A percentile compares a stretch with the other conserved stretches of the same genome.
Evolutionary conservation across 2,113 vertebrate species (phyloP).

Genomic region (Seriola rivoliana): DNA sequence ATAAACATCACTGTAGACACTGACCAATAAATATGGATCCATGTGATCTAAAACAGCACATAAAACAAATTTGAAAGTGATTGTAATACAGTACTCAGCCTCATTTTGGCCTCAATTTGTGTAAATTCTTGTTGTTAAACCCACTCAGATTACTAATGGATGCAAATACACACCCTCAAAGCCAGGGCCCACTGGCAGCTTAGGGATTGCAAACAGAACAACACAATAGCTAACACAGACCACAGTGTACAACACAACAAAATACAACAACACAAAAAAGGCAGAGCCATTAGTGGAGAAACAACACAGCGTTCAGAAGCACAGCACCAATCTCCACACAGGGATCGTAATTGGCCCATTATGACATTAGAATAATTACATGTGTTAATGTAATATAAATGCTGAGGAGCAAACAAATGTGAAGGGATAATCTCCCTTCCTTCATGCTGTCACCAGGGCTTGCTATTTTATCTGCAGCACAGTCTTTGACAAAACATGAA

Average conservation of each 20-base stretch:
- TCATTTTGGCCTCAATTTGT: constrained; percentile 54
- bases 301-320: constrained; percentile 65
- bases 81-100: constrained; percentile 43
- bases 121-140: constrained; percentile 61
- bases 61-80: constrained; percentile 46
- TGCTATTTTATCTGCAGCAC: constrained; percentile 69
- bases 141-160: constrained; percentile 72
- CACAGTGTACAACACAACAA: constrained; percentile 66
- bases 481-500: constrained; percentile 63
- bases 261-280: constrained; percentile 70
- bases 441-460: constrained; percentile 57
- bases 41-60: constrained; percentile 22
- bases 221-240: constrained; percentile 68
- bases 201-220: constrained; percentile 63
- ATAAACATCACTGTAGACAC: constrained; percentile 3
- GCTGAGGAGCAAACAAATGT: constrained; percentile 72
- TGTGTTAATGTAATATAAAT: constrained; percentile 76
- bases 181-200: constrained; percentile 61
- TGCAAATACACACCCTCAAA: constrained; percentile 73
- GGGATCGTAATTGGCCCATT: constrained; percentile 74
- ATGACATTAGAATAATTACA: constrained; percentile 80
- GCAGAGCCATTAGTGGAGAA: constrained; percentile 66
- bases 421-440: constrained; percentile 72
- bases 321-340: constrained; percentile 62
- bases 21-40: constrained; percentile 12